A percentile compares a stretch with the other conserved stretches of the same genome.
phyloP scores from a whole-genome alignment of 2,888 invertebrate genomes.

The Glaucopsyche alexis region DNA sequence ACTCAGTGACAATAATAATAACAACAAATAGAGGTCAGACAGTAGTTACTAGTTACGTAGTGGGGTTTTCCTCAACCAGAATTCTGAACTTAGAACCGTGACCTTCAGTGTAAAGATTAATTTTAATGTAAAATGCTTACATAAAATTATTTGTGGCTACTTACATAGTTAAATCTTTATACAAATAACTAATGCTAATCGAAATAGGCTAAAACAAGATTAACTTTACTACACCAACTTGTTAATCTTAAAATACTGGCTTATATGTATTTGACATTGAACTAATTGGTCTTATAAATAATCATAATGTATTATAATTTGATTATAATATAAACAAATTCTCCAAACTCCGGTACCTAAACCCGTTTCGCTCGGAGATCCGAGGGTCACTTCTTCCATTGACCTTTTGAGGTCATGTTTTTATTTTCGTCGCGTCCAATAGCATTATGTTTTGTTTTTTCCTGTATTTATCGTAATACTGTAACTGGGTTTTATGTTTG shows the following conservation, averaged over 20 bases:
- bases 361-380: conserved; percentile 2
- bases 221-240: no score
- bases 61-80: no score
- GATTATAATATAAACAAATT: background rate
- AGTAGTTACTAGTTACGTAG: no score
- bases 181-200: no score
- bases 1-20: no score
- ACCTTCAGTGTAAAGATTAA: no score
- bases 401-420: conserved; percentile 29
- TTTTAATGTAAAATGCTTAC: no score
- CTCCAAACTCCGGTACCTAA: background rate
- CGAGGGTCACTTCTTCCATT: conserved; percentile 30
- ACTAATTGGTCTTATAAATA: background rate
- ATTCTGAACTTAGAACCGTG: no score
- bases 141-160: no score
- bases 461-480: background rate
- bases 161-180: no score
- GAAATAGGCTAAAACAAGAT: no score
- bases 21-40: no score
- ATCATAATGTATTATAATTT: background rate
- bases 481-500: background rate
- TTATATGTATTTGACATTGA: background rate
- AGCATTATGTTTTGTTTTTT: background rate
- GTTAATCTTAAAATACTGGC: background rate
- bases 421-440: conserved; percentile 24